Evolutionary conservation across 2,113 vertebrate species (phyloP).

Genomic region (Aptenodytes patagonicus): DNA sequence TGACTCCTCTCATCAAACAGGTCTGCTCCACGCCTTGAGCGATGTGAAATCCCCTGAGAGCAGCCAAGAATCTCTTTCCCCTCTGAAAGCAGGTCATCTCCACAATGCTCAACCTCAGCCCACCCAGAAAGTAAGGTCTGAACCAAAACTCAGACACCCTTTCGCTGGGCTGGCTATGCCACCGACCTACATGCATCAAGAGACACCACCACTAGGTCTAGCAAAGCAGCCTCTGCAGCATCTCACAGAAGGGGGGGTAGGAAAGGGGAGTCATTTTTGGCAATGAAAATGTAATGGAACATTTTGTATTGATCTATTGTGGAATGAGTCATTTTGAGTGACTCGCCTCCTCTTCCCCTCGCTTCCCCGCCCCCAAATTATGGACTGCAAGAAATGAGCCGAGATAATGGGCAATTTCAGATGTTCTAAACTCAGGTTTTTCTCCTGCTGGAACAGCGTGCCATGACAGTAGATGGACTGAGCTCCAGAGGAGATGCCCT

Average conservation of each 20-base stretch:
- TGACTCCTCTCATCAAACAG: neutral
- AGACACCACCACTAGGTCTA: neutral
- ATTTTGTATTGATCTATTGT: neutral
- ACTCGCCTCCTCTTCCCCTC: slow-evolving; percentile 8
- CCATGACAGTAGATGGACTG: neutral
- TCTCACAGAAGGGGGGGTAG: neutral
- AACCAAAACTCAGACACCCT: neutral
- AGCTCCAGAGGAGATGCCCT: neutral
- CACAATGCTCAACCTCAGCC: neutral
- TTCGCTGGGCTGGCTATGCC: neutral
- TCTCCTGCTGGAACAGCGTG: neutral
- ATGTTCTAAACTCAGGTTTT: neutral
- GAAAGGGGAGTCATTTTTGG: neutral
- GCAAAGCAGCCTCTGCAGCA: neutral
- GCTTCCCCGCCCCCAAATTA: slow-evolving; percentile 22
- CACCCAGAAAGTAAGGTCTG: neutral
- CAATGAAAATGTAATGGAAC: slow-evolving; percentile 19
- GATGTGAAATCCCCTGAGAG: neutral
- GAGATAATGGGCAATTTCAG: slow-evolving; percentile 37
- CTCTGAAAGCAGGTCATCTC: neutral
- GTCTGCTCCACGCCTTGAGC: neutral
- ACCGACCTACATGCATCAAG: neutral
- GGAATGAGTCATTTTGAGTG: slow-evolving; percentile 18
- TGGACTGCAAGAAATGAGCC: slow-evolving; percentile 20
- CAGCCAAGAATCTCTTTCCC: neutral